These are phyloP conservation scores for Brachionus asplanchnoidis DNA, from an alignment of 1,140 invertebrate genomes.

Conservation along the genomic window DNA sequence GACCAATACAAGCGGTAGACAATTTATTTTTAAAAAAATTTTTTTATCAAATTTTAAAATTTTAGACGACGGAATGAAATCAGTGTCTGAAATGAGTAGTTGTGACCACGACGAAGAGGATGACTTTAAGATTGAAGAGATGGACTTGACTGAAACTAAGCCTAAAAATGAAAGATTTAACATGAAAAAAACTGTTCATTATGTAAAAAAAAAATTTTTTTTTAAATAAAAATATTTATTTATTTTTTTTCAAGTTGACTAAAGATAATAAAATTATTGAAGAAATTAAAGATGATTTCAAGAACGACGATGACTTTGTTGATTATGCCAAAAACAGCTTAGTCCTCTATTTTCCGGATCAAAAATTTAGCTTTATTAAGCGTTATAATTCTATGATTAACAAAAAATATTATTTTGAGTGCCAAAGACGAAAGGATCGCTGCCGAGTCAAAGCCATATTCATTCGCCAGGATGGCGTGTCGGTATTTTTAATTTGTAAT, in stretches of 20 bases:
- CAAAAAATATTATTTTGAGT: constrained; percentile 10
- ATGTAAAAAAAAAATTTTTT: not conserved
- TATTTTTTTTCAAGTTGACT: not conserved
- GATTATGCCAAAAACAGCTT: not conserved
- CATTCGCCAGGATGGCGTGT: not conserved
- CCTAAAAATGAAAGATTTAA: not conserved
- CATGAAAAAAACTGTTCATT: not conserved
- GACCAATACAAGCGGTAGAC: not conserved
- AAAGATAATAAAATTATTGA: not conserved
- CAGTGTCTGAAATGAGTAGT: not conserved
- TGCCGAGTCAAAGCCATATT: not conserved
- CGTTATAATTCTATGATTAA: not conserved
- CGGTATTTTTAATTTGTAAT: not conserved
- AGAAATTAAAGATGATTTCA: not conserved
- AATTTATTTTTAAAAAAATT: not conserved
- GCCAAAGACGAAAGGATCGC: not conserved
- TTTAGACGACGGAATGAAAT: not conserved
- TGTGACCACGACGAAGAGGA: not conserved
- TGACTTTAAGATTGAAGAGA: not conserved
- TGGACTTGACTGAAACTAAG: not conserved
- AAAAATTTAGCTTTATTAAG: not conserved
- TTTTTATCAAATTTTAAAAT: not conserved
- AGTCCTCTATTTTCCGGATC: not conserved
- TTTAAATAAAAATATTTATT: not conserved
- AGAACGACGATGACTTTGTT: not conserved